Evolutionary conservation across 2,113 vertebrate genomes (phyloP).

Genomic region (Hippocampus mohnikei): DNA sequence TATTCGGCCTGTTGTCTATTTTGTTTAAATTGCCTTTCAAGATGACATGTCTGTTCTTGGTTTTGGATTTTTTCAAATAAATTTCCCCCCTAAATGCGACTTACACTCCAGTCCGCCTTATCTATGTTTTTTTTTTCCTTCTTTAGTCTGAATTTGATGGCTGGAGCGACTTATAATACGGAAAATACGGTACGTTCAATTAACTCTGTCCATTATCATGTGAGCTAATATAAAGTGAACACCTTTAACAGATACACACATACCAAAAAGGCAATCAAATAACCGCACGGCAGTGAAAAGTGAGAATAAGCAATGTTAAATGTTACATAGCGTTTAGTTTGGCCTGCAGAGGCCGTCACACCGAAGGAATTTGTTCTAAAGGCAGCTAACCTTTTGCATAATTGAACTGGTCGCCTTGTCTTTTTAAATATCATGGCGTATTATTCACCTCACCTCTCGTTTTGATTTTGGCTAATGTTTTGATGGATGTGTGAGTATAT

Average conservation of each 20-base stretch:
- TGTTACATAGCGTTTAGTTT: neutral
- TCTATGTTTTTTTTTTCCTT: no score
- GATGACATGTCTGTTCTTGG: no score
- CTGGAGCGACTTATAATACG: no score
- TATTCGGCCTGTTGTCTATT: no score
- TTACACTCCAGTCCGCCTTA: no score
- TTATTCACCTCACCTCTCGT: neutral
- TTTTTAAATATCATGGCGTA: neutral
- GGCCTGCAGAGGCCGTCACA: neutral
- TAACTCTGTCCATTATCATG: no score
- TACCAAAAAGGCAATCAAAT: neutral
- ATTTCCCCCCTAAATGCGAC: no score
- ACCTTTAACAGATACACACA: no score
- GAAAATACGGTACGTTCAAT: neutral
- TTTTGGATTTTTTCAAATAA: no score
- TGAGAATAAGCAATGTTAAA: neutral
- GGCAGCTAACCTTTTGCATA: neutral
- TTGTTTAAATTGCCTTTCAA: no score
- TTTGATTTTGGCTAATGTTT: neutral
- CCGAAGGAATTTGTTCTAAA: neutral
- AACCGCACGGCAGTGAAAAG: neutral
- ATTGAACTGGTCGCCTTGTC: neutral
- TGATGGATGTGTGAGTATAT: neutral
- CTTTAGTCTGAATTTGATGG: no score
- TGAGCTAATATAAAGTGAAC: no score